A percentile compares a stretch with the other conserved stretches of the same genome.
These are phyloP conservation scores for Dastarcus helophoroides DNA, from an alignment of 2,888 invertebrate genomes.

Conservation along the genomic window DNA sequence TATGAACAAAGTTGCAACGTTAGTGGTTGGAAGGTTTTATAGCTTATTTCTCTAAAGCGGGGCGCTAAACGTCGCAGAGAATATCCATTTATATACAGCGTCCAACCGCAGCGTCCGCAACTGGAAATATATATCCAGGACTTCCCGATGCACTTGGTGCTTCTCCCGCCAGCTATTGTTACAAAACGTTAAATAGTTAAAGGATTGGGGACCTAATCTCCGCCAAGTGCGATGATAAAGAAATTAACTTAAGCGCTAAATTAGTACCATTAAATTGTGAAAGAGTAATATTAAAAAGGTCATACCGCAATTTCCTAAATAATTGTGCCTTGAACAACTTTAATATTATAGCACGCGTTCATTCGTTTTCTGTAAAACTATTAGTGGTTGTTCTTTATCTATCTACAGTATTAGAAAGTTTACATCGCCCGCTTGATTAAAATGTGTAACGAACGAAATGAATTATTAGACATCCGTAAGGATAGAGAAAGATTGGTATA, in stretches of 20 bases:
- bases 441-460: too few relatives aligned
- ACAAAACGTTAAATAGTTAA: conserved; percentile 23
- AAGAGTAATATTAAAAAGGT: too few relatives aligned
- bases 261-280: neutral
- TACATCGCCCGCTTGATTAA: too few relatives aligned
- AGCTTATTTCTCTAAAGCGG: conserved; percentile 30
- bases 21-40: conserved; percentile 29
- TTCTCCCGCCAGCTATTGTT: conserved; percentile 9
- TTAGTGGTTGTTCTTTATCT: too few relatives aligned
- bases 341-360: too few relatives aligned
- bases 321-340: too few relatives aligned
- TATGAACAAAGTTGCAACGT: conserved; percentile 23
- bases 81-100: conserved; percentile 34
- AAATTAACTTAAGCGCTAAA: conserved; percentile 12
- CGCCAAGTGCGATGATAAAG: conserved; percentile 19
- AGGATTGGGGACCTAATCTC: conserved; percentile 24
- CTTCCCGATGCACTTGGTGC: conserved; percentile 24
- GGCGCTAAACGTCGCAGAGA: conserved; percentile 33
- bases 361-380: too few relatives aligned
- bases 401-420: too few relatives aligned
- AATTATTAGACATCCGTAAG: too few relatives aligned
- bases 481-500: too few relatives aligned
- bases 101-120: conserved; percentile 29
- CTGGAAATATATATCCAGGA: conserved; percentile 22
- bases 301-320: too few relatives aligned